phyloP scores from a whole-genome alignment of 2,113 vertebrate species.

The Ibidorhyncha struthersii region DNA sequence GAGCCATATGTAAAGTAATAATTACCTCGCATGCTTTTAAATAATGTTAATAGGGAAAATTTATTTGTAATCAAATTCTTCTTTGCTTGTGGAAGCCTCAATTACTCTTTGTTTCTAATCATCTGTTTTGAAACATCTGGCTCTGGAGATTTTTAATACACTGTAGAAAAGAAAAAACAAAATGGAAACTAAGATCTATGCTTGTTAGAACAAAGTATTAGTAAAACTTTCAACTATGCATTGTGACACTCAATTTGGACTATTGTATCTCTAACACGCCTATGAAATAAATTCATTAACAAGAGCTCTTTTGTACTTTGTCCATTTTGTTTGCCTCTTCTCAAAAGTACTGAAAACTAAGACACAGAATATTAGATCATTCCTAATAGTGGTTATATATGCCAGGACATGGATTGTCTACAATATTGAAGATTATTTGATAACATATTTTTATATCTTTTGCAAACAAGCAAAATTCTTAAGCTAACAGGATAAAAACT shows the following conservation, averaged over 20 bases:
- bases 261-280: background rate
- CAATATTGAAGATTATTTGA: background rate
- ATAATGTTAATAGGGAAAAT: background rate
- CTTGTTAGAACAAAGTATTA: background rate
- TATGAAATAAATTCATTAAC: background rate
- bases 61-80: background rate
- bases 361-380: background rate
- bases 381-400: background rate
- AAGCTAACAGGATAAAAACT: background rate
- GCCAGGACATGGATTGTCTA: background rate
- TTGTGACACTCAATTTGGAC: background rate
- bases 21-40: background rate
- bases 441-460: background rate
- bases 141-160: background rate
- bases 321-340: background rate
- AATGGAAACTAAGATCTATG: background rate
- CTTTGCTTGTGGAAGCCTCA: background rate
- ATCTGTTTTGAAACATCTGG: conserved; percentile 26
- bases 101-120: background rate
- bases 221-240: background rate
- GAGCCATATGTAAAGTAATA: background rate
- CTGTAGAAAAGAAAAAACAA: background rate
- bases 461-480: background rate
- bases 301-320: background rate
- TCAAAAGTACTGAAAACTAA: background rate